Base-by-base conservation (phyloP, 2,888 invertebrate genomes). In the Euphydryas editha region DNA sequence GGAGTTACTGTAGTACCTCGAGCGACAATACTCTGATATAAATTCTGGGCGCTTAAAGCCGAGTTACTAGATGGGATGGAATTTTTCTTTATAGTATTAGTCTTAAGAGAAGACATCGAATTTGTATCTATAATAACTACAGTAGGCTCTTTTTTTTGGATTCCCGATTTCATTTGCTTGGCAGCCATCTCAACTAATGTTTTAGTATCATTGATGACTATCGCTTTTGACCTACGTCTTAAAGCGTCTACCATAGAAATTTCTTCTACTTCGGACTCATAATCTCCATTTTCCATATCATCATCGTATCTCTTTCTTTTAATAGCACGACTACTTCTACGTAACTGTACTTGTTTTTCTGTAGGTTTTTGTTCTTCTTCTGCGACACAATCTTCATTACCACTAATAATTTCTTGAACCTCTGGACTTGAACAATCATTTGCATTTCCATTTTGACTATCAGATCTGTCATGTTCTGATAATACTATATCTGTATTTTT, bases 51-150 rank as follows among this genome's bases (percentile, higher is more conserved):
- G 72, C 93, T 94, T 55, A 94, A 79, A 59, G 93, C 90, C 75
- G 93, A 87, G 13, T 93, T 93, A 66, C 94, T 68, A 18, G 42
- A 44, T 49, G 73, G 69, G 24, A 82, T 70, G 20, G 73, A 68
- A 70, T 79, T 62, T 75, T 78, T 77, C 75, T 87, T 83, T 64
- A 83, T 86, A 68, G 82, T 86, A 37, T 58, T 61, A 15, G 94
- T 94, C 74, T 95, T 94, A 20, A 94, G 95, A 65, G 95, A 94
- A 65, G 95, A 84, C 78, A 95, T 94, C 37, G 95, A 94, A 87
- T 96, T 96, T 13, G 96, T 96, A 79, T 97, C 96, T 73, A 97
- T 96, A 59, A 97, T 96, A 39, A 96, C 96, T 73, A 96, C 89
- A 8, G 96, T 96, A 0, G 96, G 95, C 82, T 97, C 95, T 77